Conservation (phyloP, 2,113 vertebrate species). For the Leptobrachium ailaonicum region DNA sequence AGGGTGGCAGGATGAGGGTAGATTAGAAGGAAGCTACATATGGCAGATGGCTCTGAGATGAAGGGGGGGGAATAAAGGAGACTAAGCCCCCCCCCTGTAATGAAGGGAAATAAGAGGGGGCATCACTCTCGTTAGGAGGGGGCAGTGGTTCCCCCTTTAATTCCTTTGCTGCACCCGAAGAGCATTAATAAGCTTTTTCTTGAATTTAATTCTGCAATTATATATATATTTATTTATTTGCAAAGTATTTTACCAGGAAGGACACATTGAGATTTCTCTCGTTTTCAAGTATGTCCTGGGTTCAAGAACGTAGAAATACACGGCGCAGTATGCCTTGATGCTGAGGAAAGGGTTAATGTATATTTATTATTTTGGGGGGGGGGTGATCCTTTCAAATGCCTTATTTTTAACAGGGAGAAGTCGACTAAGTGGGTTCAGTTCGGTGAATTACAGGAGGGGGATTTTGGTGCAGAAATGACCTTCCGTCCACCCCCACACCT, state of each 20-base stretch:
- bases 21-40: slow-evolving; percentile 35
- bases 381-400: neutral
- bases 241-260: too few species aligned
- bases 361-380: neutral
- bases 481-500: slow-evolving; percentile 39
- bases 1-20: slow-evolving; percentile 34
- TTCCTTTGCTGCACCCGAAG: neutral
- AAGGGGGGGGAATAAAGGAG: slow-evolving; percentile 6
- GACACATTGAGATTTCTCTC: too few species aligned
- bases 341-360: neutral
- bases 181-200: neutral
- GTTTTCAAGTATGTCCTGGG: too few species aligned
- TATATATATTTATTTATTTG: too few species aligned
- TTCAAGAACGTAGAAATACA: neutral
- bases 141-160: slow-evolving; percentile 21
- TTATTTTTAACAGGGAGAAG: neutral
- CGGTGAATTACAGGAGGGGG: slow-evolving; percentile 16
- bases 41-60: slow-evolving; percentile 31
- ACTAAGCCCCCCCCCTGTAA: slow-evolving; percentile 28
- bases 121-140: slow-evolving; percentile 33
- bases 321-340: neutral
- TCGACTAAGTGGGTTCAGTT: slow-evolving; percentile 1
- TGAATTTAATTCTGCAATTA: neutral
- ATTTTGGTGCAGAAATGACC: slow-evolving; percentile 41
- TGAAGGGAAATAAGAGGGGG: slow-evolving; percentile 20